Percentiles rank a stretch among this genome's conserved stretches.
These are phyloP conservation scores for Aleiodes leptofemur DNA, from an alignment of 2,888 invertebrate genomes.

Conservation along the genomic window DNA sequence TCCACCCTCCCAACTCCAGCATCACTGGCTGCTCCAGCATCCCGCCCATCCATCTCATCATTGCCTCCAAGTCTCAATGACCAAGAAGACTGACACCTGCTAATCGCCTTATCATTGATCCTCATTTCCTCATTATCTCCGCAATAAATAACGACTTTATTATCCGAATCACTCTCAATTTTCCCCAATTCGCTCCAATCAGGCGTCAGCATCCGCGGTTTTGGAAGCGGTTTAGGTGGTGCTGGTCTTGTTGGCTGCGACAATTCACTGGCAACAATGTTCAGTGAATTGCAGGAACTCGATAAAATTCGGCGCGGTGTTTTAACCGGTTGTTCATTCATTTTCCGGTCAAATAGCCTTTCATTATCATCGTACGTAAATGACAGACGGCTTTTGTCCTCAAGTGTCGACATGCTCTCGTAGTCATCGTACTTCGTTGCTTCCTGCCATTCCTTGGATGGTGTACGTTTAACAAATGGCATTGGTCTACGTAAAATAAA, in stretches of 20 bases:
- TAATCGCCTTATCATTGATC: constrained; percentile 39
- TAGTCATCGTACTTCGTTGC: constrained; percentile 59
- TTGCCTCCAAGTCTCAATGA: constrained; percentile 35
- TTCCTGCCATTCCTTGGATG: constrained; percentile 67
- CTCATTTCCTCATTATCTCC: constrained; percentile 79
- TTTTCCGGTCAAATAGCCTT: not conserved
- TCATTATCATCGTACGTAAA: constrained; percentile 17
- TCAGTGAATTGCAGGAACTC: constrained; percentile 11
- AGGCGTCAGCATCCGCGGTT: constrained; percentile 31
- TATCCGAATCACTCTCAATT: constrained; percentile 71
- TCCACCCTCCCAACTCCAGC: constrained; percentile 34
- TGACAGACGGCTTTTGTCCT: constrained; percentile 54
- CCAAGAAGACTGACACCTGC: constrained; percentile 40
- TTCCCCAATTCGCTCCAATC: constrained; percentile 50
- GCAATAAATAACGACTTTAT: constrained; percentile 85
- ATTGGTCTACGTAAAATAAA: constrained; percentile 73
- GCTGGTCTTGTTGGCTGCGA: constrained; percentile 75
- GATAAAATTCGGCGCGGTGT: constrained; percentile 31
- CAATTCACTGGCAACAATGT: constrained; percentile 2
- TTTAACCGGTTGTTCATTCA: constrained; percentile 27
- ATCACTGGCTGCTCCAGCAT: constrained; percentile 10
- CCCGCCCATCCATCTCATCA: constrained; percentile 21
- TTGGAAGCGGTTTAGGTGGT: constrained; percentile 70
- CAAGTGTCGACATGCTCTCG: constrained; percentile 62
- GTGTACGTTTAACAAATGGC: constrained; percentile 64